Conservation (phyloP, 2,797 vertebrate species). For the Takifugu rubripes region DNA sequence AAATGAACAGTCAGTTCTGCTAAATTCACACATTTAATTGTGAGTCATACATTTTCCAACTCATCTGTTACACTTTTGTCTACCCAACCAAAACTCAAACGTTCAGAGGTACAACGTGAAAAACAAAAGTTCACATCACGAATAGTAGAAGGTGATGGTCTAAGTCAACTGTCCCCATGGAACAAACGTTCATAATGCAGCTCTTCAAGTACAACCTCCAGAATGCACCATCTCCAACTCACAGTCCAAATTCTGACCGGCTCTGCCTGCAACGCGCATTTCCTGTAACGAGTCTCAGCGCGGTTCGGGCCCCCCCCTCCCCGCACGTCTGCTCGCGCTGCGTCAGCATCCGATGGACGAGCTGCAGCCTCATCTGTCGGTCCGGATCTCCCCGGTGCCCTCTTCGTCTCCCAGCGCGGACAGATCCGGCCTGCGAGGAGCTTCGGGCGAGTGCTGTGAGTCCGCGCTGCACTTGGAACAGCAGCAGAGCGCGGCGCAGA, state of each 20-base stretch:
- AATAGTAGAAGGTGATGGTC: conserved; percentile 12
- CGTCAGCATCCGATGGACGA: conserved; percentile 4
- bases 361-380: conserved; percentile 35
- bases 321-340: not conserved
- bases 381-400: conserved; percentile 4
- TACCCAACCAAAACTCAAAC: conserved; percentile 12
- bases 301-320: not conserved
- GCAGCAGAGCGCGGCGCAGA: conserved; percentile 74
- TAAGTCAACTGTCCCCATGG: conserved; percentile 12
- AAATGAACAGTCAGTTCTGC: not conserved
- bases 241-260: conserved; percentile 19
- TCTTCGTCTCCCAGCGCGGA: conserved; percentile 34
- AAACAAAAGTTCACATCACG: not conserved
- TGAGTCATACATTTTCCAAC: not conserved
- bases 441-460: not conserved
- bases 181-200: not conserved
- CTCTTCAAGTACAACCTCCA: conserved; percentile 4
- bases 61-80: not conserved
- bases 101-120: not conserved
- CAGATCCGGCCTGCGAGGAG: conserved; percentile 12
- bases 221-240: conserved; percentile 9
- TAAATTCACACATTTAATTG: not conserved
- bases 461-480: conserved; percentile 37
- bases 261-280: conserved; percentile 16
- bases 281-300: conserved; percentile 22